These are phyloP conservation scores for Caenorhabditis doughertyi DNA, from an alignment of 2,888 invertebrate genomes.

Conservation along the genomic window DNA sequence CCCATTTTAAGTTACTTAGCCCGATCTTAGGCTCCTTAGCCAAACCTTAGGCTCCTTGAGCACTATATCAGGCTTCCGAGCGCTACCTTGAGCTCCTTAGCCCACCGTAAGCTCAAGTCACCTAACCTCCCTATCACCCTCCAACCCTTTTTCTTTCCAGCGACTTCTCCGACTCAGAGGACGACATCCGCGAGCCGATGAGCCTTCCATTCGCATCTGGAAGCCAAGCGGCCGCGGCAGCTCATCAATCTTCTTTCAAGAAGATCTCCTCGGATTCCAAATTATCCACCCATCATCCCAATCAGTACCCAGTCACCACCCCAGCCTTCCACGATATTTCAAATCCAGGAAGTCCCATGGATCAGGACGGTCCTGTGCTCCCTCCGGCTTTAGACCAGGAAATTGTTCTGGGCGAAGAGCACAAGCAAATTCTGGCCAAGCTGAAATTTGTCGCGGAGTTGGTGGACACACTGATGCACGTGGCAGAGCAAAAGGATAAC, in stretches of 20 bases:
- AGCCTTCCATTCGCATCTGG: slow-evolving; percentile 69
- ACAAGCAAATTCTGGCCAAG: slow-evolving; percentile 88
- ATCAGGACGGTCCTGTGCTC: slow-evolving; percentile 65
- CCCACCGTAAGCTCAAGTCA: too few species aligned
- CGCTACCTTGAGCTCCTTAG: too few species aligned
- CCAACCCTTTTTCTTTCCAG: slow-evolving; percentile 36
- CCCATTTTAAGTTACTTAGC: too few species aligned
- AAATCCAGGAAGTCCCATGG: slow-evolving; percentile 11
- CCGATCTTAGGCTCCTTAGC: too few species aligned
- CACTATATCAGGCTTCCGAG: too few species aligned
- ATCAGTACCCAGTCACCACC: background rate
- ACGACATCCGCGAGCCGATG: slow-evolving; percentile 70
- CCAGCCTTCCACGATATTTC: background rate
- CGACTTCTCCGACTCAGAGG: slow-evolving; percentile 70
- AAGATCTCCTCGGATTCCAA: slow-evolving; percentile 27
- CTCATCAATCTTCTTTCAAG: slow-evolving; percentile 34
- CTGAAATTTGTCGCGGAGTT: slow-evolving; percentile 96
- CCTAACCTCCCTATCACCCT: too few species aligned
- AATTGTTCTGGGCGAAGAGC: slow-evolving; percentile 90
- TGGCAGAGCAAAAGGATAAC: slow-evolving; percentile 85
- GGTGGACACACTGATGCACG: slow-evolving; percentile 94
- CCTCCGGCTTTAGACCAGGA: slow-evolving; percentile 95
- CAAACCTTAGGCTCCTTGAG: too few species aligned
- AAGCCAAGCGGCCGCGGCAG: slow-evolving; percentile 3
- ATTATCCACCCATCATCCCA: background rate